A percentile compares a stretch with the other conserved stretches of the same genome.
These are phyloP conservation scores for Montipora capitata DNA, from an alignment of 92 coral and sea anemone genomes.

Conservation along the genomic window DNA sequence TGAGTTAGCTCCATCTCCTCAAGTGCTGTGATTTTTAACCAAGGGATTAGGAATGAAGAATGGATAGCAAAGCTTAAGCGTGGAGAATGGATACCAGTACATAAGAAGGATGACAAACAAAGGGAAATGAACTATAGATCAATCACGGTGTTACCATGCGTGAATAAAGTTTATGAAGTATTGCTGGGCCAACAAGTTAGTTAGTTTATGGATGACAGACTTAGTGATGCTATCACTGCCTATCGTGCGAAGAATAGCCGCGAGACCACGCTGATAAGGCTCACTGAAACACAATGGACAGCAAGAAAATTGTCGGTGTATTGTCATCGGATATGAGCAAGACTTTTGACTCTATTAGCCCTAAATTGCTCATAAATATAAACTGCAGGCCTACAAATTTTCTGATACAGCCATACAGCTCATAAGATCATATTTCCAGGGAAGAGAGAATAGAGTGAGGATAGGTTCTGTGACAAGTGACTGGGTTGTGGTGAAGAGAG, in stretches of 20 bases:
- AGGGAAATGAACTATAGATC: background rate
- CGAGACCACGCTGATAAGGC: constrained; percentile 37
- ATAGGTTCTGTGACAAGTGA: constrained; percentile 21
- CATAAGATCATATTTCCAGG: constrained; percentile 16
- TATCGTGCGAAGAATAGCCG: no score
- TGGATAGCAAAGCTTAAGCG: constrained; percentile 20
- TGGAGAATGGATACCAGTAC: constrained; percentile 5
- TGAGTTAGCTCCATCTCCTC: constrained; percentile 35
- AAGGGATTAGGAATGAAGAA: constrained; percentile 19
- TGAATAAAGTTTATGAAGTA: constrained; percentile 34
- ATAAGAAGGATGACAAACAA: background rate
- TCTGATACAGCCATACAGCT: constrained; percentile 16
- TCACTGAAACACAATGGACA: background rate
- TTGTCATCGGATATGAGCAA: constrained; percentile 36
- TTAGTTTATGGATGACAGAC: no score
- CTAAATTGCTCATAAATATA: constrained; percentile 7
- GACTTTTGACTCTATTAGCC: constrained; percentile 32
- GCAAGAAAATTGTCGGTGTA: constrained; percentile 17
- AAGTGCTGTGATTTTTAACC: constrained; percentile 30
- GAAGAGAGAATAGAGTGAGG: constrained; percentile 27
- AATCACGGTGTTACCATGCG: constrained; percentile 31
- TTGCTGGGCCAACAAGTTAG: constrained; percentile 29
- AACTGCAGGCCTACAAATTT: constrained; percentile 22
- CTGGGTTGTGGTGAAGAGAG: constrained; percentile 31
- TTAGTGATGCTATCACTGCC: no score